A percentile compares a stretch with the other conserved stretches of the same genome.
Conservation (phyloP, 2,888 invertebrate species). For the Plemyria rubiginata region DNA sequence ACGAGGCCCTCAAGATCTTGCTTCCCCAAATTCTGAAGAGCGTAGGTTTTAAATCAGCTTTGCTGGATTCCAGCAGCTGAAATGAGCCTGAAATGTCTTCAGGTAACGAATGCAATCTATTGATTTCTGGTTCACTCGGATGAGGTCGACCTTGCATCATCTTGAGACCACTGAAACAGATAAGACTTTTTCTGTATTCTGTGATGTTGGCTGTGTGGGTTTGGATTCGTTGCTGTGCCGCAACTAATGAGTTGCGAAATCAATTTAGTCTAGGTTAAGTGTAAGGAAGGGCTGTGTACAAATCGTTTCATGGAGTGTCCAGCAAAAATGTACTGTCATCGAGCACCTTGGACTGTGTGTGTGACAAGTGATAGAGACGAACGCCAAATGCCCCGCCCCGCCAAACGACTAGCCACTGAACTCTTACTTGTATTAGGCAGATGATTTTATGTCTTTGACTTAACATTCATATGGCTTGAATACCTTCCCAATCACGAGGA, state of each 20-base stretch:
- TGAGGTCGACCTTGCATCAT: background rate
- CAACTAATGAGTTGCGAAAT: too few relatives aligned
- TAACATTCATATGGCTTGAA: background rate
- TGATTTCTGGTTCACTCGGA: background rate
- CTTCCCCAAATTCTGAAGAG: too few relatives aligned
- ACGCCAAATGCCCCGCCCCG: background rate
- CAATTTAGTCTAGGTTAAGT: too few relatives aligned
- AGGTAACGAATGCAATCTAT: background rate
- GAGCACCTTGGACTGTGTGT: background rate
- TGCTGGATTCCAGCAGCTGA: too few relatives aligned
- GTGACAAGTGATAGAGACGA: background rate
- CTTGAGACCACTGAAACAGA: too few relatives aligned
- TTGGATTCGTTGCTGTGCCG: too few relatives aligned
- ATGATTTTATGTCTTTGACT: background rate
- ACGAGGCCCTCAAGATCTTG: too few relatives aligned
- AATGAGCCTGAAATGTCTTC: too few relatives aligned
- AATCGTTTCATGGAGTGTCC: background rate
- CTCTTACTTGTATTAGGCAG: background rate
- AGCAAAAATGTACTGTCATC: background rate
- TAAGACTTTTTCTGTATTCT: background rate
- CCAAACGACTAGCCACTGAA: background rate
- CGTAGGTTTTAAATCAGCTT: background rate
- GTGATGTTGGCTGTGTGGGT: background rate
- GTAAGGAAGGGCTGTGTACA: background rate
- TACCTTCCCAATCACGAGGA: too few relatives aligned